Percentiles rank a stretch among this genome's conserved stretches.
Evolutionary conservation across 2,113 vertebrate genomes (phyloP).

Genomic region (Alaudala cheleensis): DNA sequence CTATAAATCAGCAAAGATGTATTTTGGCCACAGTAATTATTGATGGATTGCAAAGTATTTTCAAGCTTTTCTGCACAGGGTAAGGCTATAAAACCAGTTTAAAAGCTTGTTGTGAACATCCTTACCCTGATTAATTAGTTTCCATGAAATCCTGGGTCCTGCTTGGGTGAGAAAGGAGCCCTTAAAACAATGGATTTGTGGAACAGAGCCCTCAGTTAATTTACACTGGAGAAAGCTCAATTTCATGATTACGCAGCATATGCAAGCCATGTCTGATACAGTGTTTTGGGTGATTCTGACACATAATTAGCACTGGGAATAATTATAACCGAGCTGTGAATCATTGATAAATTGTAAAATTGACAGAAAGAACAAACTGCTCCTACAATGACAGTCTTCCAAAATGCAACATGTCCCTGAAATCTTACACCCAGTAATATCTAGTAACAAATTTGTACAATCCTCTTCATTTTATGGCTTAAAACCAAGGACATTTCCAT

Average conservation of each 20-base stretch:
- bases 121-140: neutral
- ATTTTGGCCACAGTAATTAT: neutral
- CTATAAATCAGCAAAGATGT: neutral
- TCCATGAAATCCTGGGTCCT: neutral
- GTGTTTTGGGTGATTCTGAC: neutral
- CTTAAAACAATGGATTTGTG: neutral
- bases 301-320: neutral
- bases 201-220: neutral
- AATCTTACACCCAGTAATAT: neutral
- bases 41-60: neutral
- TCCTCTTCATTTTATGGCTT: neutral
- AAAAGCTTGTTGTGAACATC: neutral
- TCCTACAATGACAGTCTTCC: neutral
- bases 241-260: neutral
- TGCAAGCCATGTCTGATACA: neutral
- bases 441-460: neutral
- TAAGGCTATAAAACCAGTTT: neutral
- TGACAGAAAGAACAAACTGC: neutral
- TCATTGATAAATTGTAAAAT: neutral
- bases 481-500: neutral
- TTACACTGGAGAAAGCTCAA: neutral
- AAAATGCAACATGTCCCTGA: neutral
- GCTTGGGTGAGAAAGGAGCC: neutral
- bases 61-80: neutral
- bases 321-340: conserved; percentile 11